These are phyloP conservation scores for Drosophila pegasa DNA, from an alignment of 2,888 invertebrate species.

Conservation along the genomic window DNA sequence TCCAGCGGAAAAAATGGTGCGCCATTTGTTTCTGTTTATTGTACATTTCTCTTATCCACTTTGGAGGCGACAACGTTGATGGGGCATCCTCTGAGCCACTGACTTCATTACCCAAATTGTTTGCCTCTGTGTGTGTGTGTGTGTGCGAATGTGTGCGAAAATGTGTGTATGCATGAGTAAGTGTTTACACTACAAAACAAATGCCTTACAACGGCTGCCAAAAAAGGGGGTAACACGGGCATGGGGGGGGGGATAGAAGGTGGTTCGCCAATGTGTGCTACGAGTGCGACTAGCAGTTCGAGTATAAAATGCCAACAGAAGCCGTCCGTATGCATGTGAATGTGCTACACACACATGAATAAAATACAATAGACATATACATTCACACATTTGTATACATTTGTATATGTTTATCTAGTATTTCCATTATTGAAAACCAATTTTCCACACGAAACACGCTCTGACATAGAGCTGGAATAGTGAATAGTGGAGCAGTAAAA, in stretches of 20 bases:
- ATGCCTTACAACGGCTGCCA: slow-evolving; percentile 51
- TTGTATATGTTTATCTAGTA: slow-evolving; percentile 30
- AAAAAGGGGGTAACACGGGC: slow-evolving; percentile 12
- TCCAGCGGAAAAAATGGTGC: slow-evolving; percentile 52
- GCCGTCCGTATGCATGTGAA: slow-evolving; percentile 18
- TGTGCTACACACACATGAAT: slow-evolving; percentile 1
- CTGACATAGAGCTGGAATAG: slow-evolving; percentile 26
- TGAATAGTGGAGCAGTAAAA: slow-evolving; percentile 1
- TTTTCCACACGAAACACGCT: slow-evolving; percentile 42
- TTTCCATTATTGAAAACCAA: slow-evolving; percentile 61
- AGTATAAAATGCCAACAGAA: slow-evolving; percentile 43
- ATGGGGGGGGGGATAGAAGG: not conserved
- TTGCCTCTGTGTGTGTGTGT: slow-evolving; percentile 36
- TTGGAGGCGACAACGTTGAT: slow-evolving; percentile 51
- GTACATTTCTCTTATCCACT: slow-evolving; percentile 67
- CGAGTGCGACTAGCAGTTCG: slow-evolving; percentile 14
- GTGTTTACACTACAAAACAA: slow-evolving; percentile 65
- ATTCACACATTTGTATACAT: not conserved
- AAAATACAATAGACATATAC: not conserved
- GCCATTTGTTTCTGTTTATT: slow-evolving; percentile 69
- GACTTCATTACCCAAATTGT: slow-evolving; percentile 70
- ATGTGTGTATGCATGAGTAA: slow-evolving; percentile 46
- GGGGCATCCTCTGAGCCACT: slow-evolving; percentile 55
- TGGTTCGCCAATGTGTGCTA: slow-evolving; percentile 33
- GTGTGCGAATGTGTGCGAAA: slow-evolving; percentile 24